These are phyloP conservation scores for Polypedilum pembai DNA, from an alignment of 1,140 invertebrate species.

Conservation along the genomic window DNA sequence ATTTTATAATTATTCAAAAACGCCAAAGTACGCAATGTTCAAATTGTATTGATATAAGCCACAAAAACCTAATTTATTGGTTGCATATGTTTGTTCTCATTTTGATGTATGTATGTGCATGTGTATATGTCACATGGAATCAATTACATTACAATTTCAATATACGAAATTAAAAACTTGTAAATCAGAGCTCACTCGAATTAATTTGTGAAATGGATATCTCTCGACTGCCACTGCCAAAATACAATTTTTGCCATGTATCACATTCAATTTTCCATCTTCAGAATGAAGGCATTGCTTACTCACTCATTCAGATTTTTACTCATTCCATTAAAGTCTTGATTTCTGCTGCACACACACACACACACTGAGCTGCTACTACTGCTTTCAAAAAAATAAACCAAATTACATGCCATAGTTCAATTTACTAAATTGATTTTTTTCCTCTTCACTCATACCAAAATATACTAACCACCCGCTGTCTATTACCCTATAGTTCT, in stretches of 20 bases:
- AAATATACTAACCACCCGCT: too few species aligned
- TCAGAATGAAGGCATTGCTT: constrained; percentile 2
- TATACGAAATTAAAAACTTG: constrained; percentile 26
- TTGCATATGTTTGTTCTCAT: not conserved
- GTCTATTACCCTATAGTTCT: too few species aligned
- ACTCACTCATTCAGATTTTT: not conserved
- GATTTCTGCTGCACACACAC: not conserved
- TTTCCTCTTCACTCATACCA: not conserved
- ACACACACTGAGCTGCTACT: not conserved
- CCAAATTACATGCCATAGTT: constrained; percentile 23
- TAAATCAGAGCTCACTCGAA: constrained; percentile 25
- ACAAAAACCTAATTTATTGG: constrained; percentile 15
- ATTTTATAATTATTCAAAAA: too few species aligned
- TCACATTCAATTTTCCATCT: constrained; percentile 26
- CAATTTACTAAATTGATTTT: constrained; percentile 27
- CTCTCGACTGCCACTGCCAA: not conserved
- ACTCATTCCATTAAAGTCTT: not conserved
- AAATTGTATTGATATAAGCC: not conserved
- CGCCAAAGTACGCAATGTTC: too few species aligned
- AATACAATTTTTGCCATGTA: constrained; percentile 11
- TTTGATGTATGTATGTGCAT: not conserved
- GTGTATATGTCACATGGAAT: not conserved
- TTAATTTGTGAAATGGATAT: constrained; percentile 28
- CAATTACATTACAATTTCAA: constrained; percentile 20
- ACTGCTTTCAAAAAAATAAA: not conserved